These are phyloP conservation scores for Cyprinus carpio DNA, from an alignment of 2,113 vertebrate species.

Conservation along the genomic window DNA sequence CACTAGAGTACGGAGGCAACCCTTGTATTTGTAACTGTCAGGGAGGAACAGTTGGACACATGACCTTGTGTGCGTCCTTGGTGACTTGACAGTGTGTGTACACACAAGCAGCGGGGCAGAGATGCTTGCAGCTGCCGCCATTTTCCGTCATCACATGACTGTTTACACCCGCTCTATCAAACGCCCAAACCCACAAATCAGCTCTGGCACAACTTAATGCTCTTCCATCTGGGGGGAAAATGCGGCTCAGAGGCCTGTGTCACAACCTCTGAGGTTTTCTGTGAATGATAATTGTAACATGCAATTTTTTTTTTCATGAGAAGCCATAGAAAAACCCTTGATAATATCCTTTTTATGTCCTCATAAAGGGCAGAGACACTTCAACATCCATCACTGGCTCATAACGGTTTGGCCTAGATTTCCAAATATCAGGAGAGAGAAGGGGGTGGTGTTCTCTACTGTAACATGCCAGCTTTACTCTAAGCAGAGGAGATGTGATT, in stretches of 20 bases:
- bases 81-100: conserved; percentile 48
- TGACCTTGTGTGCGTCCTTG: conserved; percentile 62
- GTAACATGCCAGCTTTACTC: conserved; percentile 30
- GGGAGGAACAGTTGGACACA: conserved; percentile 58
- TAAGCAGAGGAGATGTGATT: not conserved
- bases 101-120: conserved; percentile 51
- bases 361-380: conserved; percentile 56
- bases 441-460: conserved; percentile 12
- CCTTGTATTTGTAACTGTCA: conserved; percentile 60
- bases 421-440: conserved; percentile 43
- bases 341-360: conserved; percentile 43
- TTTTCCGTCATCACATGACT: conserved; percentile 32
- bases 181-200: conserved; percentile 29
- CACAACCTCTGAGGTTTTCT: conserved; percentile 35
- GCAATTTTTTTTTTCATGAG: conserved; percentile 9
- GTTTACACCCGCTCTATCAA: conserved; percentile 33
- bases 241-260: not conserved
- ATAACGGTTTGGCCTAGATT: conserved; percentile 54
- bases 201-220: conserved; percentile 13
- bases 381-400: conserved; percentile 51
- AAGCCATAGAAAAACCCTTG: conserved; percentile 23
- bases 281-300: conserved; percentile 19
- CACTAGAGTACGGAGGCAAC: conserved; percentile 42
- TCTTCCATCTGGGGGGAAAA: conserved; percentile 15
- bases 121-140: conserved; percentile 53